These are phyloP conservation scores for Rhingia campestris DNA, from an alignment of 2,888 invertebrate genomes.

Conservation along the genomic window DNA sequence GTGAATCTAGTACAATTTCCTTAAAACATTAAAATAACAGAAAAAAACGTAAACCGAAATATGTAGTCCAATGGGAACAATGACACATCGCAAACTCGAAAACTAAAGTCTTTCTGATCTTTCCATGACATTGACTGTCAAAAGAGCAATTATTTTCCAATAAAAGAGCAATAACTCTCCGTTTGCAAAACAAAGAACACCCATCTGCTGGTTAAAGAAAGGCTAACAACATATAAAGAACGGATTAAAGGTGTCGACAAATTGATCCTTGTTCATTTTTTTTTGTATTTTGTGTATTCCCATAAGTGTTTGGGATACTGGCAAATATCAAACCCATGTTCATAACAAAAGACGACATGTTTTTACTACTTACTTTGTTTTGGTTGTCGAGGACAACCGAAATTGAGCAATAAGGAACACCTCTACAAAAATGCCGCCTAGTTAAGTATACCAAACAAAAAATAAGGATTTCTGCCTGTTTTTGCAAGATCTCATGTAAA, in stretches of 20 bases:
- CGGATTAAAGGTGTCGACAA: slow-evolving; percentile 62
- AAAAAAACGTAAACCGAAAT: too few relatives aligned
- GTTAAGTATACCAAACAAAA: not conserved
- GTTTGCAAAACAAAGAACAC: slow-evolving; percentile 49
- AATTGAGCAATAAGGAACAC: slow-evolving; percentile 43
- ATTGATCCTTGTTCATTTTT: slow-evolving; percentile 52
- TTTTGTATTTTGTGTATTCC: not conserved
- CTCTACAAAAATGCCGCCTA: slow-evolving; percentile 45
- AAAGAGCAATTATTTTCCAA: slow-evolving; percentile 63
- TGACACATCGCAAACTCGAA: too few relatives aligned
- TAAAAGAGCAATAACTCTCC: slow-evolving; percentile 65
- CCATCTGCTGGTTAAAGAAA: slow-evolving; percentile 40
- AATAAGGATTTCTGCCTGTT: slow-evolving; percentile 38
- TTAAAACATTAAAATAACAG: too few relatives aligned
- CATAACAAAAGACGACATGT: slow-evolving; percentile 32
- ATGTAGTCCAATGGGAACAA: too few relatives aligned
- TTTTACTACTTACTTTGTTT: slow-evolving; percentile 46
- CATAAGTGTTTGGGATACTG: slow-evolving; percentile 34
- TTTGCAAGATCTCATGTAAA: slow-evolving; percentile 40
- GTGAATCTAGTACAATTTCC: too few relatives aligned
- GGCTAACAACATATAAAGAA: slow-evolving; percentile 49
- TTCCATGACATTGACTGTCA: not conserved
- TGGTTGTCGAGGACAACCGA: slow-evolving; percentile 37
- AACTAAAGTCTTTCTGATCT: not conserved
- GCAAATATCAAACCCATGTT: slow-evolving; percentile 3